Evolutionary conservation across 2,888 invertebrate genomes (phyloP).

Genomic region (Standfussiana lucernea): DNA sequence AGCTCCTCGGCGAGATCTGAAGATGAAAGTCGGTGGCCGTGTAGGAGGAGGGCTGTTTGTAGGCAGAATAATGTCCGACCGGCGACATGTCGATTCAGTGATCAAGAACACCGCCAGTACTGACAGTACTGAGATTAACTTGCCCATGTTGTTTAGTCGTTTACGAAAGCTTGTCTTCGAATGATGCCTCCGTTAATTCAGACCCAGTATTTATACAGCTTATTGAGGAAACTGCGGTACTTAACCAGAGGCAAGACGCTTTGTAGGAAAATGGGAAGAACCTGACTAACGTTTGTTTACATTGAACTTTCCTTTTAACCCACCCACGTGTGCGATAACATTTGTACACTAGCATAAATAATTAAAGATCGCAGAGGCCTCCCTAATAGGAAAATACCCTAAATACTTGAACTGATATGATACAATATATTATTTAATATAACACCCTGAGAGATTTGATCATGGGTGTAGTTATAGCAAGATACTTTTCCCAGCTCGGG

Average conservation of each 20-base stretch:
- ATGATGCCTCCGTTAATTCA: conserved; percentile 8
- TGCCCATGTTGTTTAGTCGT: conserved; percentile 31
- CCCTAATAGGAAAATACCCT: neutral
- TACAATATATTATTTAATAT: neutral
- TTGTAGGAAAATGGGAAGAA: conserved; percentile 46
- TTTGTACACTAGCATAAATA: neutral
- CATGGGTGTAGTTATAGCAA: neutral
- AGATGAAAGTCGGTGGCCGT: neutral
- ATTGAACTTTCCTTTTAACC: conserved; percentile 22
- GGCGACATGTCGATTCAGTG: conserved; percentile 49
- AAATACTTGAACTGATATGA: neutral
- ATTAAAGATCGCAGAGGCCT: neutral
- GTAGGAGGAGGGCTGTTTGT: conserved; percentile 43
- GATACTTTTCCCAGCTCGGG: neutral
- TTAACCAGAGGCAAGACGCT: conserved; percentile 22
- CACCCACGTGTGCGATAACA: conserved; percentile 5
- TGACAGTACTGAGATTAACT: conserved; percentile 35
- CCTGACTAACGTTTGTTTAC: conserved; percentile 38
- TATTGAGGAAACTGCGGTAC: conserved; percentile 47
- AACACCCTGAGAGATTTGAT: too few species aligned
- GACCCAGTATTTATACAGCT: conserved; percentile 42
- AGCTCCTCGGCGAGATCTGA: conserved; percentile 29
- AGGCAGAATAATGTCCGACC: conserved; percentile 5
- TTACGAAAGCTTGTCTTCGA: conserved; percentile 1
- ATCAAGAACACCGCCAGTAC: conserved; percentile 51